Percentiles rank a stretch among this genome's conserved stretches.
phyloP scores from a whole-genome alignment of 2,113 vertebrate species.

The Menidia beryllina region DNA sequence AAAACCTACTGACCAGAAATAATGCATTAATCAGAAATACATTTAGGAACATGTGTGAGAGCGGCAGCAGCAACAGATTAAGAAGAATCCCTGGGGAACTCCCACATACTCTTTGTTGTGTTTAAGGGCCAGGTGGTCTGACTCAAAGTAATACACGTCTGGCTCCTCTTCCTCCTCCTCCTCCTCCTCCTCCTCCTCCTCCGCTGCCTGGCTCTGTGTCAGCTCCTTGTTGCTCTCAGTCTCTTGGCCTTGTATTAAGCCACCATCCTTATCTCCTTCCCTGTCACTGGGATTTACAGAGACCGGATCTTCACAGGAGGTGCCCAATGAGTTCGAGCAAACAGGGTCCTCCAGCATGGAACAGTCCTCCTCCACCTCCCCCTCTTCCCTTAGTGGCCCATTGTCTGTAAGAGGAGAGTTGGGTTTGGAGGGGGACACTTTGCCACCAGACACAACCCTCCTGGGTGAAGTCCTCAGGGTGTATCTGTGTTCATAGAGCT shows the following conservation, averaged over 20 bases:
- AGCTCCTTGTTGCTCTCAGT: slow-evolving; percentile 87
- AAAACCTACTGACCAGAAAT: slow-evolving; percentile 22
- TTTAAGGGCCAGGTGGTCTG: slow-evolving; percentile 99
- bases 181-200: slow-evolving; percentile 81
- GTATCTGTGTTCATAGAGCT: slow-evolving; percentile 96
- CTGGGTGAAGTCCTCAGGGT: slow-evolving; percentile 95
- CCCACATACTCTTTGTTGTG: slow-evolving; percentile 99
- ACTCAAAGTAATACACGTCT: slow-evolving; percentile 99
- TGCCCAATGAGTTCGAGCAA: slow-evolving; percentile 72
- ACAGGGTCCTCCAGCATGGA: slow-evolving; percentile 74
- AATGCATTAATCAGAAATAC: slow-evolving; percentile 17
- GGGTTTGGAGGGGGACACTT: slow-evolving; percentile 86
- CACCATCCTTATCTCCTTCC: slow-evolving; percentile 75
- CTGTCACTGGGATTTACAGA: slow-evolving; percentile 75
- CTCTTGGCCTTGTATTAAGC: slow-evolving; percentile 76
- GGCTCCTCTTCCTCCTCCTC: slow-evolving; percentile 94
- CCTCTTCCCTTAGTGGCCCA: slow-evolving; percentile 87
- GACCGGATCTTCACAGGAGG: slow-evolving; percentile 65
- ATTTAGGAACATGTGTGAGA: slow-evolving; percentile 36
- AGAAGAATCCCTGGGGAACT: slow-evolving; percentile 35
- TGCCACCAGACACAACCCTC: slow-evolving; percentile 84
- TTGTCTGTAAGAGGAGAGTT: slow-evolving; percentile 90
- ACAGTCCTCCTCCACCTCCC: slow-evolving; percentile 74
- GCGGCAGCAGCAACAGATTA: slow-evolving; percentile 35
- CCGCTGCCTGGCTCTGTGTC: slow-evolving; percentile 74